Base-by-base conservation (phyloP, 2,888 invertebrate species). In the Sarcophaga carnaria region DNA sequence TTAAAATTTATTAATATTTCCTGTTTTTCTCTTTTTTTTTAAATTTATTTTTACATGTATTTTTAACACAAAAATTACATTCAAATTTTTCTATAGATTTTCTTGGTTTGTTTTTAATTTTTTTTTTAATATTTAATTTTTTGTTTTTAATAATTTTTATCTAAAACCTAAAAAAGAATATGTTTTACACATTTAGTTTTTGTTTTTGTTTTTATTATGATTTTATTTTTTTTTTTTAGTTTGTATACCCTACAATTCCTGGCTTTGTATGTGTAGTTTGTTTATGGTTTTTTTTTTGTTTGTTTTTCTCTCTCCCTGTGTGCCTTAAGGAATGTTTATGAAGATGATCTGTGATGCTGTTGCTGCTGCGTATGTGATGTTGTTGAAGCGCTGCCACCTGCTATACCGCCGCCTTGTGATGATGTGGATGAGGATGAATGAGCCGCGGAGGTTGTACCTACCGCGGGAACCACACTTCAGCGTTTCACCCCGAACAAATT, bases 401-500 rank as follows among this genome's bases (percentile, higher is more conserved):
- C 71, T 45, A 27, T 64, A 45, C 20, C 78, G 5, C 20, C 78
- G 5, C 72, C 74, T 63, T 70, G 84, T 17, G 81, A 79, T 71
- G 84, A 84, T 67, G 71, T 14, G 2, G 87, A 82, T 17, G 78
- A 67, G 25, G 81, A 45, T 25, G 79, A 84, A 74, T 84, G 79
- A 37, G 63, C 74, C 81, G 87, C 83, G 78, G 84, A 54, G 78
- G 87, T 69, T 67, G 60, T 63, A 20, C 81, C 87, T 82, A 84
- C 87, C 87, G 87, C 87, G 84, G 87, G 87, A 84, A 84, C 88
- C 71, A 90, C 90, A 79, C 88, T 90, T 93, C 93, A 93, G 92
- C 93, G 93, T 90, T 93, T 93, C 76, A 93, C 93, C 81, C 94
- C 94, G 88, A 94, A 94, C 54, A 94, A 90, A 91, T 94, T 94